Percentiles rank a stretch among this genome's conserved stretches.
Evolutionary conservation across 2,113 vertebrate genomes (phyloP).

Genomic region (Labeo rohita): DNA sequence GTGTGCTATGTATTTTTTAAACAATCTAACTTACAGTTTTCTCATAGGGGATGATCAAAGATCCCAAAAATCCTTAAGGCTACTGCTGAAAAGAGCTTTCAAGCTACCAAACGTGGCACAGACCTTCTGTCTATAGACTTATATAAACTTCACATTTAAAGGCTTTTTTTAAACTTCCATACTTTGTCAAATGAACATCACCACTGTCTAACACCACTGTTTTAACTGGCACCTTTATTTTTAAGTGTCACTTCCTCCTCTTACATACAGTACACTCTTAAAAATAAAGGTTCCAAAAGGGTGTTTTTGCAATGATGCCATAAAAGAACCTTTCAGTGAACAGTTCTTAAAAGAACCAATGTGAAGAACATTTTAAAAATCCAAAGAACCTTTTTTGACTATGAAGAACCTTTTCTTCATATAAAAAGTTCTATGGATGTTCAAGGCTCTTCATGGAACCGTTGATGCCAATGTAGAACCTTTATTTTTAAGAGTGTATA

Average conservation of each 20-base stretch:
- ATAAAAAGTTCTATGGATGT: too few relatives aligned
- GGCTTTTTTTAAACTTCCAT: not conserved
- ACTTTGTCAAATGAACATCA: not conserved
- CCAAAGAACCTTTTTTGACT: too few relatives aligned
- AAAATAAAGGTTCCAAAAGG: too few relatives aligned
- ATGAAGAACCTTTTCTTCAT: too few relatives aligned
- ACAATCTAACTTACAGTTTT: constrained; percentile 3
- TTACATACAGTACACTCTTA: not conserved
- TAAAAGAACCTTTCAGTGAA: too few relatives aligned
- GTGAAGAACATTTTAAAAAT: too few relatives aligned
- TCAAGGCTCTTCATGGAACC: too few relatives aligned
- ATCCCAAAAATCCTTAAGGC: not conserved
- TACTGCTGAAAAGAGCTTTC: not conserved
- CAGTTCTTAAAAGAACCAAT: too few relatives aligned
- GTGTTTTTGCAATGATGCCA: too few relatives aligned
- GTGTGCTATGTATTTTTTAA: constrained; percentile 1
- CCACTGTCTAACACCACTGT: not conserved
- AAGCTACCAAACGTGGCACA: not conserved
- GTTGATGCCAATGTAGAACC: not conserved
- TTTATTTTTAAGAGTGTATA: not conserved
- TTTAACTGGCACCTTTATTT: constrained; percentile 3
- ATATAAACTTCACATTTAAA: not conserved
- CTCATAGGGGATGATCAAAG: not conserved
- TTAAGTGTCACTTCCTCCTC: not conserved
- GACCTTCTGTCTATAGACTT: not conserved